Conservation (phyloP, 2,797 vertebrate species). For the Pempheris klunzingeri region DNA sequence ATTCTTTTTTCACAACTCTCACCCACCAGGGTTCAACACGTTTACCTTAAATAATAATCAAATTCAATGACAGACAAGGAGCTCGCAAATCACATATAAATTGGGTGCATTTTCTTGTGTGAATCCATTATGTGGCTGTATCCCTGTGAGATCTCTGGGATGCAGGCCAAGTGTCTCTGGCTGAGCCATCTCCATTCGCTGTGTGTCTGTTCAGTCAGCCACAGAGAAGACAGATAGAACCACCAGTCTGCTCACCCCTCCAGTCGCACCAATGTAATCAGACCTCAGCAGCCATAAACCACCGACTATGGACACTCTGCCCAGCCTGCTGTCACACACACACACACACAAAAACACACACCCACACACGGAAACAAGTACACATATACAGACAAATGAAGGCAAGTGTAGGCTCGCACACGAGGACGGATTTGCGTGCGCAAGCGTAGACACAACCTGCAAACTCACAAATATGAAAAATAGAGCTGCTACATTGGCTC, state of each 20-base stretch:
- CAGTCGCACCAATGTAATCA: constrained; percentile 82
- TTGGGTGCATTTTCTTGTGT: constrained; percentile 61
- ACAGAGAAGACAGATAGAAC: constrained; percentile 80
- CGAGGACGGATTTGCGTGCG: constrained; percentile 16
- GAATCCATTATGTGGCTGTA: constrained; percentile 70
- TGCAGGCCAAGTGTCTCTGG: constrained; percentile 77
- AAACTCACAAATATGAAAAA: constrained; percentile 11
- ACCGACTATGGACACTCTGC: constrained; percentile 76
- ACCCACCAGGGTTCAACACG: constrained; percentile 1
- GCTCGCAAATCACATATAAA: constrained; percentile 56
- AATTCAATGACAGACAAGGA: constrained; percentile 44
- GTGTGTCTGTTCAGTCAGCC: constrained; percentile 77
- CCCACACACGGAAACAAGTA: constrained; percentile 30
- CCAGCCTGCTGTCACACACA: constrained; percentile 63
- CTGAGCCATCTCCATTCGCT: constrained; percentile 77
- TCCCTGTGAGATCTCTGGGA: constrained; percentile 76
- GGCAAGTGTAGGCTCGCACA: constrained; percentile 35
- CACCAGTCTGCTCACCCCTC: constrained; percentile 77
- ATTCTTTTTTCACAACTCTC: constrained; percentile 5
- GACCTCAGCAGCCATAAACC: constrained; percentile 82
- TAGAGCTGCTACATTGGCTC: neutral
- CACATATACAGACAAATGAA: constrained; percentile 49
- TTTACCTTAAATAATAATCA: constrained; percentile 45
- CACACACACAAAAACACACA: constrained; percentile 45
- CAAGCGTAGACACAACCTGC: constrained; percentile 6